These are phyloP conservation scores for Condylostylus longicornis DNA, from an alignment of 1,140 invertebrate genomes.

Conservation along the genomic window DNA sequence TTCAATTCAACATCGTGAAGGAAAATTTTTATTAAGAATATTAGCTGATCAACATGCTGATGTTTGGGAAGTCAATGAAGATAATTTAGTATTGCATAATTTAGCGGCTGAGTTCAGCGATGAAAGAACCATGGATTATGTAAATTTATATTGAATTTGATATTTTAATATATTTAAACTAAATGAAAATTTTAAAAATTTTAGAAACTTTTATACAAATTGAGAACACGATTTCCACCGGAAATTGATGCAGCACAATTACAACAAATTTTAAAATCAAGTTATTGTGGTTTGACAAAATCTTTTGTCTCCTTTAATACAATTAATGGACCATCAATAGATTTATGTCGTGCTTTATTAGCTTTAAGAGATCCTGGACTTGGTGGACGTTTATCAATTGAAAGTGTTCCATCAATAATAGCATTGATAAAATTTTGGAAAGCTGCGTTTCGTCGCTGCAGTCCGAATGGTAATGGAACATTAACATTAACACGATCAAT, in stretches of 20 bases:
- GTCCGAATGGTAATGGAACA: slow-evolving; percentile 46
- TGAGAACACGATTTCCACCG: slow-evolving; percentile 27
- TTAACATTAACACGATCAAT: slow-evolving; percentile 31
- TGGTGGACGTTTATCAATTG: slow-evolving; percentile 41
- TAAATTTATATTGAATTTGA: no score
- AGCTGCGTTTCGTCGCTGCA: slow-evolving; percentile 30
- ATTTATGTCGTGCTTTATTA: slow-evolving; percentile 48
- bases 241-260: slow-evolving; percentile 47
- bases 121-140: slow-evolving; percentile 20
- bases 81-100: slow-evolving; percentile 53
- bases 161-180: background rate
- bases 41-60: slow-evolving; percentile 57
- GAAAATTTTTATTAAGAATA: slow-evolving; percentile 53
- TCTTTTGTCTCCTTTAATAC: slow-evolving; percentile 24
- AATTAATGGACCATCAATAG: slow-evolving; percentile 39
- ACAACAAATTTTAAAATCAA: slow-evolving; percentile 39
- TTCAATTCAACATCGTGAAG: slow-evolving; percentile 51
- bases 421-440: slow-evolving; percentile 51
- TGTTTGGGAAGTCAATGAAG: slow-evolving; percentile 66
- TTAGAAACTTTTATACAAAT: slow-evolving; percentile 2
- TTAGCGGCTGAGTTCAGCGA: slow-evolving; percentile 44
- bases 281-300: background rate
- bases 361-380: slow-evolving; percentile 52
- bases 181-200: background rate
- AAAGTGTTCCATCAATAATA: slow-evolving; percentile 44